Conservation (phyloP, 2,888 invertebrate species). For the Allophyes oxyacanthae region DNA sequence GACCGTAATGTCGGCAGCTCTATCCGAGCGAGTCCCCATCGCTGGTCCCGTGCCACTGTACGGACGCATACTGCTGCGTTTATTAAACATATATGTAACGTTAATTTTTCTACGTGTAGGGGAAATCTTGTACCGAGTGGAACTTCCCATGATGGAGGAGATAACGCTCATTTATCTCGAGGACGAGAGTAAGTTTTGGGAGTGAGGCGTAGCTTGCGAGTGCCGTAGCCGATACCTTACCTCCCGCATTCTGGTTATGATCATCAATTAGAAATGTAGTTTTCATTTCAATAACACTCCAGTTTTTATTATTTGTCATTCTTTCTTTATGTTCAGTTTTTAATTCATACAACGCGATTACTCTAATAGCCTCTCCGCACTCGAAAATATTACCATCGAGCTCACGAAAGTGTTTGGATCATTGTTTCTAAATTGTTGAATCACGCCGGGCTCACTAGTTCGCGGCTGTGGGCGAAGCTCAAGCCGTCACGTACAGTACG, state of each 20-base stretch:
- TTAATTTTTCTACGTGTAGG: slow-evolving; percentile 91
- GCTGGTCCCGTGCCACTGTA: slow-evolving; percentile 56
- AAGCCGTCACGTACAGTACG: slow-evolving; percentile 23
- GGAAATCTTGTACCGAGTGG: slow-evolving; percentile 98
- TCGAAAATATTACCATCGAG: slow-evolving; percentile 78
- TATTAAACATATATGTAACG: slow-evolving; percentile 85
- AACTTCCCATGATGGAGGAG: slow-evolving; percentile 98
- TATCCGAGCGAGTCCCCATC: slow-evolving; percentile 50
- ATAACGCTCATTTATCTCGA: slow-evolving; percentile 98
- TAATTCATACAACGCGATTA: slow-evolving; percentile 84
- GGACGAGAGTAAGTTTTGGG: slow-evolving; percentile 93
- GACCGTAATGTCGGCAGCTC: slow-evolving; percentile 46
- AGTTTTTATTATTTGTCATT: slow-evolving; percentile 85
- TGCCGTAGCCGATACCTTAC: slow-evolving; percentile 90
- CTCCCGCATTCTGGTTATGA: slow-evolving; percentile 90
- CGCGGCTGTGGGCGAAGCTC: slow-evolving; percentile 36
- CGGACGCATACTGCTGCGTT: slow-evolving; percentile 62
- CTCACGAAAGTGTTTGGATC: slow-evolving; percentile 78
- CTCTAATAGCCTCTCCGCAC: slow-evolving; percentile 85
- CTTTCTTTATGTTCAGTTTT: slow-evolving; percentile 82
- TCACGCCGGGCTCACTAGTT: slow-evolving; percentile 60
- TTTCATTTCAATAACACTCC: slow-evolving; percentile 89
- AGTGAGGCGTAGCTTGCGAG: slow-evolving; percentile 91
- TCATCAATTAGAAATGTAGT: slow-evolving; percentile 90
- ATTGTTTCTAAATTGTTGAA: slow-evolving; percentile 66